phyloP scores from a whole-genome alignment of 53 echinoderm and acorn worm species.

The Pentamera pediparva region DNA sequence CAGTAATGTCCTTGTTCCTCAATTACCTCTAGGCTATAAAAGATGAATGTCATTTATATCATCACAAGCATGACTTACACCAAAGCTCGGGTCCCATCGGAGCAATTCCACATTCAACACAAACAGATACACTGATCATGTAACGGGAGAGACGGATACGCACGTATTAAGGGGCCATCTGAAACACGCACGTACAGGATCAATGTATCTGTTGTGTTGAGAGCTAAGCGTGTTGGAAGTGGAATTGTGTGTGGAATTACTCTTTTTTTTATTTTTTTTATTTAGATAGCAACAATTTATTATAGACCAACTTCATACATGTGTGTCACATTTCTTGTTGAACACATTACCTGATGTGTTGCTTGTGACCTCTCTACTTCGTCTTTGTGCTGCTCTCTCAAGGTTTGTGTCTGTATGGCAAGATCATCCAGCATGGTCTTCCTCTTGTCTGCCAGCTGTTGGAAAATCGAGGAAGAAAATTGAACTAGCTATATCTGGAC shows the following conservation, averaged over 20 bases:
- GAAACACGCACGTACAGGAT: no score
- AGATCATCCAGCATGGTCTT: conserved; percentile 93
- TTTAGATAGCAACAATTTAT: no score
- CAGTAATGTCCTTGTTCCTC: no score
- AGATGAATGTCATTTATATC: no score
- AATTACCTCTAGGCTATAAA: no score
- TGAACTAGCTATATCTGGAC: no score
- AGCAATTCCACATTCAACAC: neutral
- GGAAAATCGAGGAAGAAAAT: no score
- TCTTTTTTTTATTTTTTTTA: no score
- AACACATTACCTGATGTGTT: conserved; percentile 54
- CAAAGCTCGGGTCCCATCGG: neutral
- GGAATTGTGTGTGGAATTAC: neutral
- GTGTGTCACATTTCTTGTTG: neutral
- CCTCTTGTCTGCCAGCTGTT: conserved; percentile 80
- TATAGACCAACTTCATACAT: neutral
- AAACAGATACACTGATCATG: neutral
- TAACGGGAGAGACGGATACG: no score
- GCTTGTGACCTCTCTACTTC: conserved; percentile 46
- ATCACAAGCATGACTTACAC: neutral
- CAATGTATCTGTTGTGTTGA: neutral
- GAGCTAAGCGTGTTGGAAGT: neutral
- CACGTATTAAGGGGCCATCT: no score
- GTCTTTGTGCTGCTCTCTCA: conserved; percentile 74
- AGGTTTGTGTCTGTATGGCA: conserved; percentile 95